These are phyloP conservation scores for Acrobasis suavella DNA, from an alignment of 2,888 invertebrate genomes.

Conservation along the genomic window DNA sequence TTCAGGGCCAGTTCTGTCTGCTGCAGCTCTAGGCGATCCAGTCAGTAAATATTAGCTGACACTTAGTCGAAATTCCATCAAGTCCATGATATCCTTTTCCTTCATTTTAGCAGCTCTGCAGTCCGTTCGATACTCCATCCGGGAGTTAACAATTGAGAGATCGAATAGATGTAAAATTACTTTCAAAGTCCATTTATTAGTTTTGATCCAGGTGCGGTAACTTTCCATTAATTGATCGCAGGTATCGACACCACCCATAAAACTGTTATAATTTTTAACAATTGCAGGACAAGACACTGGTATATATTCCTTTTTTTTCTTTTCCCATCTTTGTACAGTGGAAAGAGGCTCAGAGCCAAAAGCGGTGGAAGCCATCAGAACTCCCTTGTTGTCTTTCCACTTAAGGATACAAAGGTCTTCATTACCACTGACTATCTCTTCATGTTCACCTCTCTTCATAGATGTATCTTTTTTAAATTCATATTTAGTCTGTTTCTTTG, in stretches of 20 bases:
- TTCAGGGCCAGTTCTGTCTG: no score
- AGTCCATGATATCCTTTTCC: neutral
- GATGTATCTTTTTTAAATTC: no score
- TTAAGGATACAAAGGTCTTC: neutral
- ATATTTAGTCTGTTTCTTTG: conserved; percentile 17
- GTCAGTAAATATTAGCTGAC: no score
- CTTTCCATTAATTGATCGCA: neutral
- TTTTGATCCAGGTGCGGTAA: neutral
- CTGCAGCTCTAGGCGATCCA: no score
- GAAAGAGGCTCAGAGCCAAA: neutral
- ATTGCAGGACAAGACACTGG: neutral
- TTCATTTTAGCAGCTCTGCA: conserved; percentile 1
- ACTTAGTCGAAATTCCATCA: neutral
- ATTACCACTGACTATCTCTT: no score
- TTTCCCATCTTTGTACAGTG: neutral
- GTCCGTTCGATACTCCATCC: neutral
- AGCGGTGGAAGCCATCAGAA: neutral
- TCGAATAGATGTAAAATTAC: neutral
- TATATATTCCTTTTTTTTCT: neutral
- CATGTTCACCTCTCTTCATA: no score
- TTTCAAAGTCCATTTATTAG: conserved; percentile 3
- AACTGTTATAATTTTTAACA: neutral
- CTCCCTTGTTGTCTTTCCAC: neutral
- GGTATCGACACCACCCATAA: neutral
- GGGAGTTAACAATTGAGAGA: neutral